phyloP scores from a whole-genome alignment of 2,888 invertebrate species.

The Spisula subtruncata region DNA sequence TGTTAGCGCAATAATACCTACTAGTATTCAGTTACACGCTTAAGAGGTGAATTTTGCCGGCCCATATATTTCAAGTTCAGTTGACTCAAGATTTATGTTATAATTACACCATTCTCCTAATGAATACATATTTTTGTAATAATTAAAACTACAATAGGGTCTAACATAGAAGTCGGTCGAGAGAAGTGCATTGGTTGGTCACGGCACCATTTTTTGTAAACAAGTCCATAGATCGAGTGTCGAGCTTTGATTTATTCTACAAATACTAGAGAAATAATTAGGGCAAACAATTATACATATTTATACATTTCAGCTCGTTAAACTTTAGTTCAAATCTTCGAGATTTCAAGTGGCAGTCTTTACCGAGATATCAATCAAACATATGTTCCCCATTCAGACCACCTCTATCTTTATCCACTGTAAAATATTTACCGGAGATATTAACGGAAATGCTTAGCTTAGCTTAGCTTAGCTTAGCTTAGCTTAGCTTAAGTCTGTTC shows the following conservation, averaged over 20 bases:
- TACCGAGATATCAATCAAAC: too few relatives aligned
- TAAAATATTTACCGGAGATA: too few relatives aligned
- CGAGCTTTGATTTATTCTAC: neutral
- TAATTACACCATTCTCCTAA: neutral
- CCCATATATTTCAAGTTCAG: neutral
- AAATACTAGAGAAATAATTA: too few relatives aligned
- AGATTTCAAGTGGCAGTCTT: too few relatives aligned
- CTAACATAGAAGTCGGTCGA: neutral
- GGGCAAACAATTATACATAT: neutral
- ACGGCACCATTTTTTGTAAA: neutral
- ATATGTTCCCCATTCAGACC: too few relatives aligned
- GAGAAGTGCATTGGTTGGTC: neutral
- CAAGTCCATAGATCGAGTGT: slow-evolving; percentile 13
- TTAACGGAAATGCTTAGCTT: too few relatives aligned
- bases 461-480: too few relatives aligned
- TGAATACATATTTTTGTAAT: neutral
- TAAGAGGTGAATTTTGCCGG: neutral
- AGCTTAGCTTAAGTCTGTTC: too few relatives aligned
- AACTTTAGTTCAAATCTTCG: neutral
- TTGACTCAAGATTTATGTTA: neutral
- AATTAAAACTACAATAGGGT: neutral
- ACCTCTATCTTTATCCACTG: too few relatives aligned
- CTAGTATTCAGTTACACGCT: neutral
- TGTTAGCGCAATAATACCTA: neutral
- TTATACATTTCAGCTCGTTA: neutral